phyloP scores from a whole-genome alignment of 2,797 vertebrate species.

The Myotis findleyi region DNA sequence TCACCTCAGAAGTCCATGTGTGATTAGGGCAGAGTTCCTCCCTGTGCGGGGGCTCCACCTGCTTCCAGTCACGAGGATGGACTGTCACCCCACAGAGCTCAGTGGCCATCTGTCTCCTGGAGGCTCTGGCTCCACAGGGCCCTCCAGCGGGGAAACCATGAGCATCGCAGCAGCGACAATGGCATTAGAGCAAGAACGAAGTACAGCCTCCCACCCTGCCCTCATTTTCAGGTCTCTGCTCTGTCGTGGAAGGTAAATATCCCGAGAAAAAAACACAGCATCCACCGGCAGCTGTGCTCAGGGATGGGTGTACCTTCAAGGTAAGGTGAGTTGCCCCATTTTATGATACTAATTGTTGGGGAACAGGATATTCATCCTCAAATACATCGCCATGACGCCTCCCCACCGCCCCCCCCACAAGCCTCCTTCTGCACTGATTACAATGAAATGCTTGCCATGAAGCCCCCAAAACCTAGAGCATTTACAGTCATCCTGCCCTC shows the following conservation, averaged over 20 bases:
- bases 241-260: conserved; percentile 73
- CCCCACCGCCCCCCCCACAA: neutral
- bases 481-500: neutral
- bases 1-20: fast-evolving
- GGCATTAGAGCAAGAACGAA: neutral
- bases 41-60: fast-evolving
- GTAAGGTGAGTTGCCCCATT: conserved; percentile 76
- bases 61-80: neutral
- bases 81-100: neutral
- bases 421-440: neutral
- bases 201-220: conserved; percentile 29
- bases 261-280: conserved; percentile 16
- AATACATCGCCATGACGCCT: conserved; percentile 63
- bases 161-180: neutral
- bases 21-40: neutral
- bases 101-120: neutral
- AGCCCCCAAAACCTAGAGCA: neutral
- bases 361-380: conserved; percentile 65
- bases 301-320: conserved; percentile 74
- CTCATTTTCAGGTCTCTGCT: conserved; percentile 51
- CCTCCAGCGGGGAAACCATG: conserved; percentile 40
- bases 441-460: conserved; percentile 71
- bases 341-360: conserved; percentile 69
- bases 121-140: neutral
- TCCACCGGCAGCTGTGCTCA: conserved; percentile 62